Conservation (phyloP, 2,888 invertebrate species). For the Cacoxenus indagator region DNA sequence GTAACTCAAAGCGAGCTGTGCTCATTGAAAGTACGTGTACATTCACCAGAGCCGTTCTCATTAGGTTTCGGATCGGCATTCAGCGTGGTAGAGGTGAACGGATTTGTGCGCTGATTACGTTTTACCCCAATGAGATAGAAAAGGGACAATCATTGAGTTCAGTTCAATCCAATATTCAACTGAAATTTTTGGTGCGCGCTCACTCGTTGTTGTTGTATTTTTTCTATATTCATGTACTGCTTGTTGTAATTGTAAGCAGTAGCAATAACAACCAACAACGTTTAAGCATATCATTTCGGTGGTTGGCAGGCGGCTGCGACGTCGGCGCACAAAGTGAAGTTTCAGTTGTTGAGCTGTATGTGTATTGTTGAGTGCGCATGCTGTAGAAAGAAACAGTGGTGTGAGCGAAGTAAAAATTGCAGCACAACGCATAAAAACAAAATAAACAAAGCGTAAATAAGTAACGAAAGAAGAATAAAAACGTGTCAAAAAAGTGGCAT, state of each 20-base stretch:
- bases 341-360: too few species aligned
- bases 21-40: slow-evolving; percentile 32
- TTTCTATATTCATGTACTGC: neutral
- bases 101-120: slow-evolving; percentile 29
- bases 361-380: too few species aligned
- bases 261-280: neutral
- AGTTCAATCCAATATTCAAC: slow-evolving; percentile 24
- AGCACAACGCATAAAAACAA: neutral
- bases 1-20: neutral
- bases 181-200: slow-evolving; percentile 11
- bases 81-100: slow-evolving; percentile 55
- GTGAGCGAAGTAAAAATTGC: neutral
- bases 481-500: slow-evolving; percentile 8
- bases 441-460: neutral
- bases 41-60: slow-evolving; percentile 41
- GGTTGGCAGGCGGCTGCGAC: neutral
- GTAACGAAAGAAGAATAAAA: slow-evolving; percentile 12
- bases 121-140: slow-evolving; percentile 28
- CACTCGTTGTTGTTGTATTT: slow-evolving; percentile 26
- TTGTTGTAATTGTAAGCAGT: slow-evolving; percentile 17
- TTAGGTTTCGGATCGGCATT: slow-evolving; percentile 65
- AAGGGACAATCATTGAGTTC: slow-evolving; percentile 9
- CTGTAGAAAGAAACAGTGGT: neutral
- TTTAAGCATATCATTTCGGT: neutral
- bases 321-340: slow-evolving; percentile 1